phyloP scores from a whole-genome alignment of 2,797 vertebrate genomes.

The Pseudocheirus occidentalis region DNA sequence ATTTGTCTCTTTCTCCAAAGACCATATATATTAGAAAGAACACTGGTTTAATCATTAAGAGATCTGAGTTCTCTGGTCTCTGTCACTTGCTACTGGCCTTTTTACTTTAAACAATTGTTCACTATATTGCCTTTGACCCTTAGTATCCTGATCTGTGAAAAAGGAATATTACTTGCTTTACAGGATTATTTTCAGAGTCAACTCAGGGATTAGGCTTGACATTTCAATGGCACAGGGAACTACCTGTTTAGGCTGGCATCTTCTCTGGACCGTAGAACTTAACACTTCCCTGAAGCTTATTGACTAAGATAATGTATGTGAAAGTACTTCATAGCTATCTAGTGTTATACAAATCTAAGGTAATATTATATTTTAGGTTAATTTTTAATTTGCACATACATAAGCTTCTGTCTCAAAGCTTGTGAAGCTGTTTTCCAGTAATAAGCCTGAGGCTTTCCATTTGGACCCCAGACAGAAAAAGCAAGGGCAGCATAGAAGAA shows the following conservation, averaged over 20 bases:
- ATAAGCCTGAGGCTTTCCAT: not conserved
- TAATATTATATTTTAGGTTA: not conserved
- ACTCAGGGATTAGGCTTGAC: not conserved
- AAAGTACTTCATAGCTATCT: not conserved
- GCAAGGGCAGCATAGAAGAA: not conserved
- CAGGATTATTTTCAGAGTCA: not conserved
- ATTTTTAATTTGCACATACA: not conserved
- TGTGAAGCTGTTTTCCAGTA: not conserved
- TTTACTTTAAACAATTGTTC: not conserved
- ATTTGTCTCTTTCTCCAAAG: not conserved
- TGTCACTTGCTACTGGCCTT: not conserved
- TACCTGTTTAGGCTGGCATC: not conserved
- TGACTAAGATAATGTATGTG: not conserved
- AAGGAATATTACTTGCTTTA: not conserved
- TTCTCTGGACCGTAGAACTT: not conserved
- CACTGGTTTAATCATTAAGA: not conserved
- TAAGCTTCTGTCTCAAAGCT: not conserved
- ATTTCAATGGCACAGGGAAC: not conserved
- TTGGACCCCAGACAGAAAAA: not conserved
- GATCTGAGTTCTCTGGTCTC: not conserved
- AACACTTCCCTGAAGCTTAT: not conserved
- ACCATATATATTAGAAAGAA: not conserved
- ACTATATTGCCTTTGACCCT: not conserved
- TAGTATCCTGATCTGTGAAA: not conserved
- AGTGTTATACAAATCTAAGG: not conserved